Percentiles rank a stretch among this genome's conserved stretches.
These are phyloP conservation scores for Hartigia nigra DNA, from an alignment of 2,888 invertebrate genomes.

Conservation along the genomic window DNA sequence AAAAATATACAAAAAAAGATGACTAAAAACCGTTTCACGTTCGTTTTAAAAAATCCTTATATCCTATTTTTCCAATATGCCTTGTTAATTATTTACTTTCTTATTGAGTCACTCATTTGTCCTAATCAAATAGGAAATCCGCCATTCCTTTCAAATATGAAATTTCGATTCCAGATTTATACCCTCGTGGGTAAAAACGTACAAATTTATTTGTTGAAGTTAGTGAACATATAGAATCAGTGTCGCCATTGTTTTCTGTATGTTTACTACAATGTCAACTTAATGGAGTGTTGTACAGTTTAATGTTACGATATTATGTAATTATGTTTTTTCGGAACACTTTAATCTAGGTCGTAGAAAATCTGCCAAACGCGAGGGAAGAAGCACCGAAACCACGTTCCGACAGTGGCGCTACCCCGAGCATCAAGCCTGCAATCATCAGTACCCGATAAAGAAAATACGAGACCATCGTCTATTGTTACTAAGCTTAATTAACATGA, in stretches of 20 bases:
- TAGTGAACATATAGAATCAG: background rate
- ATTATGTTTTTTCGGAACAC: constrained; percentile 14
- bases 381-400: constrained; percentile 46
- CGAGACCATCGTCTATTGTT: background rate
- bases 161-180: constrained; percentile 7
- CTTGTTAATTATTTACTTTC: background rate
- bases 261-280: background rate
- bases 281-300: background rate
- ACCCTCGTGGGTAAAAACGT: background rate
- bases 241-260: background rate
- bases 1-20: background rate
- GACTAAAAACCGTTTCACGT: background rate
- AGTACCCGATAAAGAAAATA: constrained; percentile 29
- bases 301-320: background rate
- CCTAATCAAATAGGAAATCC: background rate
- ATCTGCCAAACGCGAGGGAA: constrained; percentile 43
- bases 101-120: background rate
- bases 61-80: background rate
- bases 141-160: constrained; percentile 14
- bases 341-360: constrained; percentile 48
- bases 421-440: constrained; percentile 42
- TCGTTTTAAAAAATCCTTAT: background rate
- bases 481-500: background rate
- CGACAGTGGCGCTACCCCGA: constrained; percentile 38
- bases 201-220: background rate